Evolutionary conservation across 2,888 invertebrate genomes (phyloP).

Genomic region (Drosophila mercatorum): DNA sequence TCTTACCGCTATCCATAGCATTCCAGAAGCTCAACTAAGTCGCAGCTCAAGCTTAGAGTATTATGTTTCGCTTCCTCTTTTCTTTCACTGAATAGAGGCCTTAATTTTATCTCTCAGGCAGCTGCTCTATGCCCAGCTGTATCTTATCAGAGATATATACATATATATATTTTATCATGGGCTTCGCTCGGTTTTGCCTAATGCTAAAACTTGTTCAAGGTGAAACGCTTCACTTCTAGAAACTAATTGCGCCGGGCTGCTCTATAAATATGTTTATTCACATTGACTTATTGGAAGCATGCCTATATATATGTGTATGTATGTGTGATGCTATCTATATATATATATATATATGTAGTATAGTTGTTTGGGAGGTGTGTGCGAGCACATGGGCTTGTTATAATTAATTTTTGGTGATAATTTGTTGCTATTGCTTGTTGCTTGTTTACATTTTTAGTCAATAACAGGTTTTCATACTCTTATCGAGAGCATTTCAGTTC

Average conservation of each 20-base stretch:
- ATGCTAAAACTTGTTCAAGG: slow-evolving; percentile 28
- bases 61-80: background rate
- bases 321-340: background rate
- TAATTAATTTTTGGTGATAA: slow-evolving; percentile 49
- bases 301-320: background rate
- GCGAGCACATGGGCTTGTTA: slow-evolving; percentile 17
- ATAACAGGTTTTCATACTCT: slow-evolving; percentile 45
- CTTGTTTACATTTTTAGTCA: slow-evolving; percentile 19
- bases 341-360: slow-evolving; percentile 2
- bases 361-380: slow-evolving; percentile 62
- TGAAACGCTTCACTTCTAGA: slow-evolving; percentile 12
- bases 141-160: slow-evolving; percentile 43
- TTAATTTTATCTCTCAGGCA: slow-evolving; percentile 7
- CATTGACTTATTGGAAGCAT: slow-evolving; percentile 15
- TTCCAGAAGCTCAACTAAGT: background rate
- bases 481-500: background rate
- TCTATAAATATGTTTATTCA: background rate
- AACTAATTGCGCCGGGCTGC: slow-evolving; percentile 7
- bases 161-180: slow-evolving; percentile 30
- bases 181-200: slow-evolving; percentile 2
- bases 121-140: slow-evolving; percentile 6
- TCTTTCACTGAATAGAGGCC: background rate
- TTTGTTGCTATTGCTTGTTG: slow-evolving; percentile 47
- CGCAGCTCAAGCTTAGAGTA: background rate
- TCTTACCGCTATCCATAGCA: background rate